Evolutionary conservation across 1,140 invertebrate species (phyloP).

Genomic region (Stenopsyche tienmushanensis): DNA sequence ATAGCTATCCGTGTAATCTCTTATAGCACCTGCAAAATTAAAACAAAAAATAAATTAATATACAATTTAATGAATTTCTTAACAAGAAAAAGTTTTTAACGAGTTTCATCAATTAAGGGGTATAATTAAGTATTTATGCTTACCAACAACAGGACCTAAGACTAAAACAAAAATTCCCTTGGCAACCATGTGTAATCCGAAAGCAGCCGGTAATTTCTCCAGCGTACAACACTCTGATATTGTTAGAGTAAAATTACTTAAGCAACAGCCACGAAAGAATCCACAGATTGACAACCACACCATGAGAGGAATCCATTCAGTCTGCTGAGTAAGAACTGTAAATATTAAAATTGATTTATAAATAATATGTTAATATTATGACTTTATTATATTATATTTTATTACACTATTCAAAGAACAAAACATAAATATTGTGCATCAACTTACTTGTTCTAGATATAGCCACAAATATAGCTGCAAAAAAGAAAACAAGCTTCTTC

Average conservation of each 20-base stretch:
- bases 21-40: conserved; percentile 64
- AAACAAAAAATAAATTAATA: conserved; percentile 1
- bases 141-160: conserved; percentile 72
- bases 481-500: conserved; percentile 68
- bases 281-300: conserved; percentile 68
- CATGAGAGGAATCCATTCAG: conserved; percentile 64
- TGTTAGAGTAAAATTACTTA: conserved; percentile 73
- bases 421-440: conserved; percentile 40
- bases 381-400: no score
- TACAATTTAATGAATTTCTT: neutral
- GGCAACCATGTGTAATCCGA: conserved; percentile 74
- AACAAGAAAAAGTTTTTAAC: no score
- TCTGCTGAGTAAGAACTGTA: conserved; percentile 66
- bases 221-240: conserved; percentile 72
- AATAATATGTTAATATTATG: conserved; percentile 4
- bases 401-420: conserved; percentile 15
- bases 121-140: conserved; percentile 32
- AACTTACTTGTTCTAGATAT: conserved; percentile 71
- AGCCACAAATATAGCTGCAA: conserved; percentile 66
- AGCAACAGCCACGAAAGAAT: conserved; percentile 70
- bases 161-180: conserved; percentile 70
- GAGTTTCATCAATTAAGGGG: no score
- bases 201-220: conserved; percentile 72
- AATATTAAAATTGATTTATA: conserved; percentile 44
- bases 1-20: conserved; percentile 69